phyloP scores from a whole-genome alignment of 35 echinoderm and acorn worm genomes.

The Apostichopus parvimensis region DNA sequence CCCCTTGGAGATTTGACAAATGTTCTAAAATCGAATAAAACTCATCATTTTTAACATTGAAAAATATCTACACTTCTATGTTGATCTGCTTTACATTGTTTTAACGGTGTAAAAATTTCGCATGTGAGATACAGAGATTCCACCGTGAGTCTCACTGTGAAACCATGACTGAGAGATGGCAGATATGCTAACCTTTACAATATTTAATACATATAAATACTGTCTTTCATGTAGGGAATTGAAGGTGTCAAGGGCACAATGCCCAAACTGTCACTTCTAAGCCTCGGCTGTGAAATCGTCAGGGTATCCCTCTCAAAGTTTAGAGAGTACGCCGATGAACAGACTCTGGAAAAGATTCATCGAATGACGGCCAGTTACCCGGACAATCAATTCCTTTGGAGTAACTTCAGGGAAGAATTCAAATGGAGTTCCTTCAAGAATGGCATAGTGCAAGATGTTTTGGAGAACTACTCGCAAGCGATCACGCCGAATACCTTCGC shows the following conservation, averaged over 20 bases:
- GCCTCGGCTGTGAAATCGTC: conserved; percentile 88
- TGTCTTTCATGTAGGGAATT: conserved; percentile 61
- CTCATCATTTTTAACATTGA: too few relatives aligned
- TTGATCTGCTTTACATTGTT: too few relatives aligned
- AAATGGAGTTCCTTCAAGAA: conserved; percentile 95
- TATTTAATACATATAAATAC: too few relatives aligned
- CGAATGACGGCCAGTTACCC: conserved; percentile 72
- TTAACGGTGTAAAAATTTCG: too few relatives aligned
- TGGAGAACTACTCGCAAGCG: conserved; percentile 60
- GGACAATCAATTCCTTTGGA: conserved; percentile 71
- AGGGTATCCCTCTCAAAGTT: conserved; percentile 92
- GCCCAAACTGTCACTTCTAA: conserved; percentile 81
- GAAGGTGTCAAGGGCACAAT: conserved; percentile 68
- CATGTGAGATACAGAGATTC: too few relatives aligned
- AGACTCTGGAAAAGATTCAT: conserved; percentile 63
- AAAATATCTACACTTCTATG: too few relatives aligned
- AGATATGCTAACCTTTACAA: too few relatives aligned
- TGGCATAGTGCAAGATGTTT: conserved; percentile 57
- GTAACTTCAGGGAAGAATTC: conserved; percentile 52
- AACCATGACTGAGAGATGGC: too few relatives aligned
- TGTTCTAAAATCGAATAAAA: too few relatives aligned
- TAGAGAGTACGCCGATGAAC: conserved; percentile 75
- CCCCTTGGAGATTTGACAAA: too few relatives aligned
- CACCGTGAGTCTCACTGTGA: too few relatives aligned
- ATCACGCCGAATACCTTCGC: conserved; percentile 37